These are phyloP conservation scores for Climacteris rufus DNA, from an alignment of 2,113 vertebrate species.

Conservation along the genomic window DNA sequence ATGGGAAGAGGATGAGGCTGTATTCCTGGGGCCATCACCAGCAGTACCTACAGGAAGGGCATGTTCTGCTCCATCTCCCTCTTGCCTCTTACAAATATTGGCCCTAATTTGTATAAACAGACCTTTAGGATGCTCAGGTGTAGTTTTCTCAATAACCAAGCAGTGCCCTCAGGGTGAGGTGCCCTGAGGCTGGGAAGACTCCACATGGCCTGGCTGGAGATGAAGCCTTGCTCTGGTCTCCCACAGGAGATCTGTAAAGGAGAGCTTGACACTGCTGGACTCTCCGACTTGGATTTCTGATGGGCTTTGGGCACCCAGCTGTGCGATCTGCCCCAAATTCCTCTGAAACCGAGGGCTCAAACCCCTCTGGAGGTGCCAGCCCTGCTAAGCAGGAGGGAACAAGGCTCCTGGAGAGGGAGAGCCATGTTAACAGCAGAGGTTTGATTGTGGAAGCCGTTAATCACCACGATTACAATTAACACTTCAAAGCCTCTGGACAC, in stretches of 20 bases:
- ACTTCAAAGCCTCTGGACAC: background rate
- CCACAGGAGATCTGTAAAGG: background rate
- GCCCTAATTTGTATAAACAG: background rate
- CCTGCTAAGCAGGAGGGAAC: rapidly evolving
- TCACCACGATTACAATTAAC: background rate
- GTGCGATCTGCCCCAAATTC: background rate
- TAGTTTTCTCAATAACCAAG: background rate
- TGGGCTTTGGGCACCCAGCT: background rate
- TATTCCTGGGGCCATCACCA: no score
- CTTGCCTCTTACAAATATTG: background rate
- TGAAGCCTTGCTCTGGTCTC: background rate
- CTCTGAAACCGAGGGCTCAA: background rate
- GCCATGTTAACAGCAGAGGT: background rate
- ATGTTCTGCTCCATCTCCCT: background rate
- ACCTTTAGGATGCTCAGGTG: background rate
- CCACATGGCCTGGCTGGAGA: background rate
- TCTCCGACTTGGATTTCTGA: background rate
- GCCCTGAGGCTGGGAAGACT: background rate
- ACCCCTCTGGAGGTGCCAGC: background rate
- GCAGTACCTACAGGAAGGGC: background rate
- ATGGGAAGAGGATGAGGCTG: background rate
- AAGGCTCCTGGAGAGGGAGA: background rate
- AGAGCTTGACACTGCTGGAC: background rate
- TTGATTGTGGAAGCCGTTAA: background rate
- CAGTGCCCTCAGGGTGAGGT: background rate